These are phyloP conservation scores for Propithecus perrieri DNA, from an alignment of 2,797 vertebrate genomes.

Conservation along the genomic window DNA sequence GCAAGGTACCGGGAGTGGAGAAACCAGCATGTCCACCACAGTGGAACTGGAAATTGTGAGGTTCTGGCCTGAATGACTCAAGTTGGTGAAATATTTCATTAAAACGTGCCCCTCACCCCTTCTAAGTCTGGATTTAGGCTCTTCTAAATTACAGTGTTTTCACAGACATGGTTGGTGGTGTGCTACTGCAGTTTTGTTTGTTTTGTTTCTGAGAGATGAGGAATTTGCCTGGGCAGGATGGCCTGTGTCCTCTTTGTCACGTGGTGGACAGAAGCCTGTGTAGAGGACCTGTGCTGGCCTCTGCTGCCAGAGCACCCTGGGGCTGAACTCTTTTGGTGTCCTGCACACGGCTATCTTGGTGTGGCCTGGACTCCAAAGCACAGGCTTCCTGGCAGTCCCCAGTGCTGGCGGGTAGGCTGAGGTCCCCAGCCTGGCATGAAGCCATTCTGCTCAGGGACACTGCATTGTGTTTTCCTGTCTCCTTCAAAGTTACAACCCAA, in stretches of 20 bases:
- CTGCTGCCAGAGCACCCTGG: rapidly evolving
- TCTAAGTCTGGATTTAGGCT: neutral
- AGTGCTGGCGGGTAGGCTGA: neutral
- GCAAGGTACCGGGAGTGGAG: neutral
- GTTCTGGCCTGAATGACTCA: neutral
- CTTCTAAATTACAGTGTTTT: neutral
- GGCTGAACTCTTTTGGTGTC: neutral
- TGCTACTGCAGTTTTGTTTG: neutral
- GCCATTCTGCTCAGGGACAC: neutral
- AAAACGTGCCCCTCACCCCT: neutral
- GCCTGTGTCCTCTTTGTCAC: neutral
- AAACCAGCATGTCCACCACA: too few relatives aligned
- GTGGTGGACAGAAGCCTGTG: neutral
- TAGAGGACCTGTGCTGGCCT: neutral
- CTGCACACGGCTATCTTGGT: neutral
- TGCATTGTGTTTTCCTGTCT: neutral
- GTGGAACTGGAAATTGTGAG: neutral
- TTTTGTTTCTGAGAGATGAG: neutral
- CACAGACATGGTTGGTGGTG: neutral
- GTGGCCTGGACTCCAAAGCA: neutral
- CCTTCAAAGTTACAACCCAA: neutral
- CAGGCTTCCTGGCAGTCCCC: neutral
- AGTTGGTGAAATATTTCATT: neutral
- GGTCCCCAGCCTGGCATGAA: neutral
- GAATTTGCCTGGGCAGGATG: neutral